Percentiles rank a stretch among this genome's conserved stretches.
These are phyloP conservation scores for Tachysurus vachellii DNA, from an alignment of 2,113 vertebrate species.

Conservation along the genomic window DNA sequence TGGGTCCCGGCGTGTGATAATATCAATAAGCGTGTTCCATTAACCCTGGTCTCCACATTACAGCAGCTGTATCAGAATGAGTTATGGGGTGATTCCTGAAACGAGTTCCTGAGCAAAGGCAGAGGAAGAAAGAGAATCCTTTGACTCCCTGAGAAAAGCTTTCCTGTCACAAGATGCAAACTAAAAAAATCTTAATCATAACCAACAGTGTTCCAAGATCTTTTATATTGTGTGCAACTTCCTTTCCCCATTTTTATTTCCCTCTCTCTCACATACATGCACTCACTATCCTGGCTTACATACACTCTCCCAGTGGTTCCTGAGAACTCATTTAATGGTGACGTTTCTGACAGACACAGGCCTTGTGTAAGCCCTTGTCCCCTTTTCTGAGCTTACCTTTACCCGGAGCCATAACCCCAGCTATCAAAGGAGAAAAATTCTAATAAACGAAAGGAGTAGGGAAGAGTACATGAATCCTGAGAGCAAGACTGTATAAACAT, in stretches of 20 bases:
- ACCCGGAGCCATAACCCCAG: conserved; percentile 8
- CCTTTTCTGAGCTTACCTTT: not conserved
- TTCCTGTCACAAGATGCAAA: not conserved
- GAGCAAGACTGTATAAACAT: conserved; percentile 31
- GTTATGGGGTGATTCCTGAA: conserved; percentile 30
- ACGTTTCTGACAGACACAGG: conserved; percentile 47
- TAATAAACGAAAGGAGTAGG: conserved; percentile 10
- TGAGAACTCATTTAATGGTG: conserved; percentile 52
- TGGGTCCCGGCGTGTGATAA: conserved; percentile 58
- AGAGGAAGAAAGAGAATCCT: not conserved
- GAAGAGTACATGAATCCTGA: conserved; percentile 18
- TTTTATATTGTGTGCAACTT: conserved; percentile 6
- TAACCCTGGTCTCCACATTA: conserved; percentile 56
- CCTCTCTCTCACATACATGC: not conserved
- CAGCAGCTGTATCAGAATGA: conserved; percentile 58
- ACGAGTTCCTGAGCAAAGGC: not conserved
- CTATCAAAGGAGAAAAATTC: conserved; percentile 32
- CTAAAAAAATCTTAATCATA: not conserved
- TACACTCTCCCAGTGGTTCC: not conserved
- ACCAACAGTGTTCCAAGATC: conserved; percentile 2
- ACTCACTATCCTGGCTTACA: not conserved
- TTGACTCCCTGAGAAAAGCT: conserved; percentile 10
- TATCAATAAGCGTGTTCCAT: conserved; percentile 61
- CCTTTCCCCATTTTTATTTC: not conserved
- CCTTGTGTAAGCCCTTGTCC: conserved; percentile 21